phyloP scores from a whole-genome alignment of 2,797 vertebrate genomes.

The Salarias fasciatus region DNA sequence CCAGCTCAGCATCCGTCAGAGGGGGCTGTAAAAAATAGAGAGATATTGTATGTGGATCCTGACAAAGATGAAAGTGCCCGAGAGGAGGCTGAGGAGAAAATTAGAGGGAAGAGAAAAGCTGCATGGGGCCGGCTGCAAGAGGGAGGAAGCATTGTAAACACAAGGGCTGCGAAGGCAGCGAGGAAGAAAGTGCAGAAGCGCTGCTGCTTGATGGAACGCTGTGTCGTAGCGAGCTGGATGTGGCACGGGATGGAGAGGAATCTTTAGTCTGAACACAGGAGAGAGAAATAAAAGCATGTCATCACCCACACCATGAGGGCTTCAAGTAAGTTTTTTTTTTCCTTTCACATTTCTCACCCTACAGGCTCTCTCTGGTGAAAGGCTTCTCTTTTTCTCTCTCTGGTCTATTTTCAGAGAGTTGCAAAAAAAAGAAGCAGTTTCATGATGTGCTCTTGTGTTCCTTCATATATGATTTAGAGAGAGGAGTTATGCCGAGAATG shows the following conservation, averaged over 20 bases:
- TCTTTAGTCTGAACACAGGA: constrained; percentile 31
- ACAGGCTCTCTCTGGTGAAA: constrained; percentile 3
- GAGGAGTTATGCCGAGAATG: constrained; percentile 69
- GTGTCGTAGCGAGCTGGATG: constrained; percentile 26
- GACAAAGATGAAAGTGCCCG: constrained; percentile 54
- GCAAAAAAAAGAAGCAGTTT: background rate
- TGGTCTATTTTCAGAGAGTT: constrained; percentile 47
- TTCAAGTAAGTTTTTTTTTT: constrained; percentile 68
- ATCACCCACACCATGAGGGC: constrained; percentile 67
- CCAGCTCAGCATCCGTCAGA: background rate
- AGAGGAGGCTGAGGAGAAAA: constrained; percentile 59
- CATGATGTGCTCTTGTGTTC: constrained; percentile 8
- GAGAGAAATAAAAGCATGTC: constrained; percentile 48
- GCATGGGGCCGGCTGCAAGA: constrained; percentile 62
- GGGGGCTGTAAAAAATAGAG: constrained; percentile 42
- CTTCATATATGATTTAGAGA: constrained; percentile 57
- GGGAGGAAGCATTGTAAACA: constrained; percentile 67
- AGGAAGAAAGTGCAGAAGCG: constrained; percentile 31
- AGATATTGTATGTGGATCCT: constrained; percentile 45
- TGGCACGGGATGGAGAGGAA: constrained; percentile 50
- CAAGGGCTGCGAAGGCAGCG: constrained; percentile 25
- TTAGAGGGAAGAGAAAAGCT: constrained; percentile 70
- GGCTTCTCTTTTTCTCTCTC: constrained; percentile 3
- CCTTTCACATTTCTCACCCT: background rate
- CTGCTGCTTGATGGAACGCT: constrained; percentile 45